Conservation (phyloP, 2,113 vertebrate species). For the Salvelinus alpinus region DNA sequence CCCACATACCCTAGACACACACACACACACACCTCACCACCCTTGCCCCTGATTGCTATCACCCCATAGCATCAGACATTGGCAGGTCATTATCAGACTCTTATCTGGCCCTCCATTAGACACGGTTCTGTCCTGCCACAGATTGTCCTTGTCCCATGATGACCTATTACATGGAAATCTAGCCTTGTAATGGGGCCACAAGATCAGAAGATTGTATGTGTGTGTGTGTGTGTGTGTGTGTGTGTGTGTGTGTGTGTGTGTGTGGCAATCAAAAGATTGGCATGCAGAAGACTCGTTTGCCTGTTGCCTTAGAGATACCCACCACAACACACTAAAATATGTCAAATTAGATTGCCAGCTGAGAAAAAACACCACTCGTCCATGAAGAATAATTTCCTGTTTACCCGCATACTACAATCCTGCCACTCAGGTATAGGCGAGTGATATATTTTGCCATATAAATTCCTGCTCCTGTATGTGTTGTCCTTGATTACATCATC, state of each 20-base stretch:
- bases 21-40: neutral
- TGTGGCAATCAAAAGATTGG: too few relatives aligned
- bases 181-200: neutral
- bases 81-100: neutral
- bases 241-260: too few relatives aligned
- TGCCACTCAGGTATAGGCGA: too few relatives aligned
- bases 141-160: neutral
- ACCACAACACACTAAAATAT: neutral
- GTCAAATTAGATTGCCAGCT: neutral
- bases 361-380: neutral
- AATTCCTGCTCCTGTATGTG: too few relatives aligned
- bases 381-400: neutral
- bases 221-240: too few relatives aligned
- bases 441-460: too few relatives aligned
- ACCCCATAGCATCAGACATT: neutral
- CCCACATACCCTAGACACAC: neutral
- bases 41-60: neutral
- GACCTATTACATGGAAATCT: neutral
- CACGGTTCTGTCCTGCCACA: neutral
- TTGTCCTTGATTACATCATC: too few relatives aligned
- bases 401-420: neutral
- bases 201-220: neutral
- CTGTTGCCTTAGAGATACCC: conserved; percentile 1
- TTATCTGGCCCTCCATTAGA: neutral
- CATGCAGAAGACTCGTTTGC: neutral